phyloP scores from a whole-genome alignment of 2,797 vertebrate genomes.

The Hybognathus amarus region DNA sequence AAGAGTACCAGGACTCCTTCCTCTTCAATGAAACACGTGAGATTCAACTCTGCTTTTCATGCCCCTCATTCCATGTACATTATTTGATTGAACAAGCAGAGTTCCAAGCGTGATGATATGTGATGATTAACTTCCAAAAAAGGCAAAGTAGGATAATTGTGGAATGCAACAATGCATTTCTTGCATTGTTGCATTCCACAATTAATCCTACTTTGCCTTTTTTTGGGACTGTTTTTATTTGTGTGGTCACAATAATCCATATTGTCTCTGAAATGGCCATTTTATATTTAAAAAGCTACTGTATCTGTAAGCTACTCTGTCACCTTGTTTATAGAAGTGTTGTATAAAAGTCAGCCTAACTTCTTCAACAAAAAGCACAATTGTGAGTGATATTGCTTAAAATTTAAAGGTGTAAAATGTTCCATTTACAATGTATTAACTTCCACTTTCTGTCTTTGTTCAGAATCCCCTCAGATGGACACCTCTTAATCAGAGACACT shows the following conservation, averaged over 20 bases:
- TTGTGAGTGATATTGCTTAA: background rate
- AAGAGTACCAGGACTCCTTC: conserved; percentile 94
- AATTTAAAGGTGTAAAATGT: background rate
- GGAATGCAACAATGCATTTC: no score
- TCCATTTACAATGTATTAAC: background rate
- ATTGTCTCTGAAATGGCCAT: background rate
- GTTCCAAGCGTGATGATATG: background rate
- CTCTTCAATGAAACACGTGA: conserved; percentile 95
- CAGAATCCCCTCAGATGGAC: conserved; percentile 78
- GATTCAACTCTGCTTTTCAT: conserved; percentile 58
- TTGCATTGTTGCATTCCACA: background rate
- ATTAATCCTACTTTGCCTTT: background rate
- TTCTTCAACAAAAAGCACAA: background rate
- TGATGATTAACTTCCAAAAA: no score
- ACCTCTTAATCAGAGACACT: conserved; percentile 71
- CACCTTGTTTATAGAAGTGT: background rate
- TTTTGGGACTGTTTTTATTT: background rate
- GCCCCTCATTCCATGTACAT: background rate
- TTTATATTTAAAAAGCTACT: background rate
- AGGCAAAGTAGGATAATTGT: no score
- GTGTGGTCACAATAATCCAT: background rate
- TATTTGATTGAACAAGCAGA: background rate
- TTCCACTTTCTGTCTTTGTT: conserved; percentile 53
- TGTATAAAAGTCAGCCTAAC: background rate
- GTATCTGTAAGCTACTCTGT: background rate